Conservation (phyloP, 37 sponge, comb jelly and placozoan genomes). For the Amphimedon queenslandica region DNA sequence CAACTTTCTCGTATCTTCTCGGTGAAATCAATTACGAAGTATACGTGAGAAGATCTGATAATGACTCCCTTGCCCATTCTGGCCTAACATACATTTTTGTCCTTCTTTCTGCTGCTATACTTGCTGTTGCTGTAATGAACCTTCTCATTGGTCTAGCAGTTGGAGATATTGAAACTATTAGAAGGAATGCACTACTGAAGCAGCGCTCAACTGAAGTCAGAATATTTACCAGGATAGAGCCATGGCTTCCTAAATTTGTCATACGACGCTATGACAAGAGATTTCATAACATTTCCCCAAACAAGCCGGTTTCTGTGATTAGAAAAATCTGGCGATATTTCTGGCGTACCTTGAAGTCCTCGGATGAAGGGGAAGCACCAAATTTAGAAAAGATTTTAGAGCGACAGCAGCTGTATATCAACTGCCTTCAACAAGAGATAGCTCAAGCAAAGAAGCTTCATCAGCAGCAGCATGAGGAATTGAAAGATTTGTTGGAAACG, state of each 20-base stretch:
- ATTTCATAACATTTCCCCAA: slow-evolving; percentile 28
- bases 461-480: slow-evolving; percentile 2
- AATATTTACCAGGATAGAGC: slow-evolving; percentile 32
- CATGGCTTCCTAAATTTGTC: slow-evolving; percentile 15
- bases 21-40: slow-evolving; percentile 60
- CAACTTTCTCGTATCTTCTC: slow-evolving; percentile 45
- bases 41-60: slow-evolving; percentile 20
- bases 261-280: not conserved
- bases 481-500: not conserved
- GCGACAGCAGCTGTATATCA: not conserved
- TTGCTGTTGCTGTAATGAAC: slow-evolving; percentile 77
- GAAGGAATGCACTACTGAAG: slow-evolving; percentile 52
- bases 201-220: slow-evolving; percentile 28
- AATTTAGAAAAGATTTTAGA: not conserved
- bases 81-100: slow-evolving; percentile 58
- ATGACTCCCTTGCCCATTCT: slow-evolving; percentile 25
- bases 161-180: slow-evolving; percentile 78
- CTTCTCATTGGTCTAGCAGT: slow-evolving; percentile 92
- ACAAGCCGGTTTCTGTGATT: slow-evolving; percentile 6
- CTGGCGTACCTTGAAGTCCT: slow-evolving; percentile 34
- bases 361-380: not conserved
- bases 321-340: slow-evolving; percentile 15
- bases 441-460: not conserved
- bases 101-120: slow-evolving; percentile 43
- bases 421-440: not conserved